Conservation (phyloP, 2,113 vertebrate species). For the Nettapus auritus region DNA sequence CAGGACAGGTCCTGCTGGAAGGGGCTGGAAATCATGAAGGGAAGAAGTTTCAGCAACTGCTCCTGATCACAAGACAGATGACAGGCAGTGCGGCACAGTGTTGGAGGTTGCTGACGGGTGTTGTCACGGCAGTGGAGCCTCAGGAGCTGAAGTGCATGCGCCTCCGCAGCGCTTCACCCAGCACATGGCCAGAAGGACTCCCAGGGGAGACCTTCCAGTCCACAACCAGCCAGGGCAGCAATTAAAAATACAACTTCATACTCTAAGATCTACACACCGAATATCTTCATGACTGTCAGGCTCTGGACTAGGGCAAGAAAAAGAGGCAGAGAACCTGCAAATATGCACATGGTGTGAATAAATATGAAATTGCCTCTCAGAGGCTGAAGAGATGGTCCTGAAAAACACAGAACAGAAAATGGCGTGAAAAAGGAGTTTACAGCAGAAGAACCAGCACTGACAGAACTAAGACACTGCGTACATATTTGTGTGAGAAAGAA, state of each 20-base stretch:
- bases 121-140: background rate
- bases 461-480: background rate
- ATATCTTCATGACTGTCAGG: background rate
- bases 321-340: background rate
- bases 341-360: background rate
- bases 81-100: background rate
- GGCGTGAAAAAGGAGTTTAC: background rate
- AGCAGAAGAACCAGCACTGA: background rate
- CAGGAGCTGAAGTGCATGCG: background rate
- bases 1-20: background rate
- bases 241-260: background rate
- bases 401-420: background rate
- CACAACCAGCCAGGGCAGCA: background rate
- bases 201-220: background rate
- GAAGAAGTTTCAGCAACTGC: background rate
- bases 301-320: background rate
- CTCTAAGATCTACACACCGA: background rate
- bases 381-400: background rate
- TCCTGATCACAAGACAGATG: background rate
- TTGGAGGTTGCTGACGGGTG: background rate
- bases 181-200: background rate
- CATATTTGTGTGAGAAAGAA: background rate
- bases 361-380: background rate
- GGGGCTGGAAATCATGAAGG: background rate
- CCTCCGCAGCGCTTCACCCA: background rate